A percentile compares a stretch with the other conserved stretches of the same genome.
phyloP scores from a whole-genome alignment of 2,113 vertebrate species.

The Larimichthys crocea region DNA sequence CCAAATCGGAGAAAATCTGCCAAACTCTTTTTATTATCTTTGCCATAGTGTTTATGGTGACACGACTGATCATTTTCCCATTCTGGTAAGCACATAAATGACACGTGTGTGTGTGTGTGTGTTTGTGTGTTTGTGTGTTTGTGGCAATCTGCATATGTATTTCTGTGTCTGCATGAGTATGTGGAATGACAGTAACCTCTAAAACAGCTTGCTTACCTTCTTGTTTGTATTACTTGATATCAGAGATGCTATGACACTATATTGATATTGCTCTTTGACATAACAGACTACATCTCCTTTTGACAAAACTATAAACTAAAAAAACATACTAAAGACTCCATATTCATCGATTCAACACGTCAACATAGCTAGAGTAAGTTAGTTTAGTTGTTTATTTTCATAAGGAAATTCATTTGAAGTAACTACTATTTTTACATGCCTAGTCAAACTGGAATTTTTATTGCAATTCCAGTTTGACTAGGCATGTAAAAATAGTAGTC shows the following conservation, averaged over 20 bases:
- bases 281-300: too few relatives aligned
- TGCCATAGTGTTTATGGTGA: constrained; percentile 86
- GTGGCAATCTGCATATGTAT: neutral
- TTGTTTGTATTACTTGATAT: too few relatives aligned
- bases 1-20: constrained; percentile 89
- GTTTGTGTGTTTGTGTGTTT: neutral
- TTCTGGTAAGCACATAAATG: constrained; percentile 88
- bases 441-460: too few relatives aligned
- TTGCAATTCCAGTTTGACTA: too few relatives aligned
- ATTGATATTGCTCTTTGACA: too few relatives aligned
- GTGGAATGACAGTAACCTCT: neutral
- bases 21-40: constrained; percentile 90
- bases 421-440: too few relatives aligned
- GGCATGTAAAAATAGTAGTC: too few relatives aligned
- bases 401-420: neutral
- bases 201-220: too few relatives aligned
- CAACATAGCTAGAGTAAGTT: neutral
- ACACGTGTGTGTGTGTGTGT: constrained; percentile 18
- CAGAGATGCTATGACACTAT: too few relatives aligned
- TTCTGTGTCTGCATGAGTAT: neutral
- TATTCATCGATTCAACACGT: neutral
- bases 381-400: neutral
- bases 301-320: too few relatives aligned
- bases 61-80: constrained; percentile 91
- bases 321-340: too few relatives aligned